A percentile compares a stretch with the other conserved stretches of the same genome.
Evolutionary conservation across 2,113 vertebrate genomes (phyloP).

Genomic region (Coryphaenoides rupestris): DNA sequence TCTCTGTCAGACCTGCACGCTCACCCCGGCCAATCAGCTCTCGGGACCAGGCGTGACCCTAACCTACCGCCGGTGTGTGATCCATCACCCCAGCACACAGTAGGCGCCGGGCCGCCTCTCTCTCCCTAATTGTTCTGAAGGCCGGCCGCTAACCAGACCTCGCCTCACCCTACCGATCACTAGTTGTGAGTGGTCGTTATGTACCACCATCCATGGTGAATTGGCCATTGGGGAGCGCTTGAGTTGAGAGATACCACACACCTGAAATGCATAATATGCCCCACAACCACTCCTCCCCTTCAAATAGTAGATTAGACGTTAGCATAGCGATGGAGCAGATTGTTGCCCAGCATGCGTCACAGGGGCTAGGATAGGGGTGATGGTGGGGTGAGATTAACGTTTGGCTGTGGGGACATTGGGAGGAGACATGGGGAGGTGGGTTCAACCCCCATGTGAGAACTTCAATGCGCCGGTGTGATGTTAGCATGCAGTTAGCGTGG

Average conservation of each 20-base stretch:
- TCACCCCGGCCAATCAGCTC: constrained; percentile 49
- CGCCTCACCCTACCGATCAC: constrained; percentile 36
- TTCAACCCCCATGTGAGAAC: constrained; percentile 10
- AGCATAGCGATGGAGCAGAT: constrained; percentile 24
- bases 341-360: constrained; percentile 81
- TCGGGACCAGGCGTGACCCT: constrained; percentile 30
- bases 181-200: constrained; percentile 19
- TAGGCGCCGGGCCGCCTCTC: constrained; percentile 32
- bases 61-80: constrained; percentile 30
- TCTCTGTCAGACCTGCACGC: constrained; percentile 56
- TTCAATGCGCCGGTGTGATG: constrained; percentile 36
- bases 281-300: too few relatives aligned
- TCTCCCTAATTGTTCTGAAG: constrained; percentile 50
- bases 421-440: constrained; percentile 50
- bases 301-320: background rate
- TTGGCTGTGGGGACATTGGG: constrained; percentile 36
- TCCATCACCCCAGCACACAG: constrained; percentile 47
- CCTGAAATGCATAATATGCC: too few relatives aligned
- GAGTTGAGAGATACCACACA: constrained; percentile 1
- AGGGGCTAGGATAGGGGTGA: constrained; percentile 22
- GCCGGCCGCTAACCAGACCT: constrained; percentile 24
- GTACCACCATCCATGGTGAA: constrained; percentile 21
- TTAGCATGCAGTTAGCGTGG: constrained; percentile 76
- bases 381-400: background rate
- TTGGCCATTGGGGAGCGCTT: constrained; percentile 14